Evolutionary conservation across 2,797 vertebrate genomes (phyloP).

Genomic region (Helarctos malayanus): DNA sequence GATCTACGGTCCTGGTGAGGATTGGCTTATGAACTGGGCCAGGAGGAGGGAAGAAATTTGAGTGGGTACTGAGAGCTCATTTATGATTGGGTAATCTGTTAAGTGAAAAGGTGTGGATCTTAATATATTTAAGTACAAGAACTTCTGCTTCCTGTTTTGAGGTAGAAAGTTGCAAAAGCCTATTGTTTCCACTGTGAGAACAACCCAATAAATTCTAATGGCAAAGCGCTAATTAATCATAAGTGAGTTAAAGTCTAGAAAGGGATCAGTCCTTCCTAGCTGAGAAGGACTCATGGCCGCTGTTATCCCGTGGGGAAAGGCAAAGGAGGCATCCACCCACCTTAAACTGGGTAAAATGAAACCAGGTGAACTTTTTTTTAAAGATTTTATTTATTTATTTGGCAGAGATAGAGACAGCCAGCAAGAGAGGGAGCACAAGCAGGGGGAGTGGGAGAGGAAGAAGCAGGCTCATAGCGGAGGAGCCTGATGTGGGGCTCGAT

Average conservation of each 20-base stretch:
- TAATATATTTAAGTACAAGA: constrained; percentile 9
- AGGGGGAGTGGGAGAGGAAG: no score
- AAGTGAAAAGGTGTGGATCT: not conserved
- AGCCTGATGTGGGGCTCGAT: no score
- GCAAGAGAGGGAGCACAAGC: no score
- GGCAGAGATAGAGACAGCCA: no score
- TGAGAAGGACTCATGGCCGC: not conserved
- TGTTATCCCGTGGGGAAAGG: not conserved
- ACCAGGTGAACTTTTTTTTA: not conserved
- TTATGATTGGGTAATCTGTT: constrained; percentile 20
- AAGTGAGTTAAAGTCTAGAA: constrained; percentile 19
- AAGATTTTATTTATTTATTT: no score
- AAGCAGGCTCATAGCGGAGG: no score
- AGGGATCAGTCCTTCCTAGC: not conserved
- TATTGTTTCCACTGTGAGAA: not conserved
- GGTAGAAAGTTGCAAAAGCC: constrained; percentile 25
- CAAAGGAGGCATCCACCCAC: not conserved
- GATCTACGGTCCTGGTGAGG: not conserved
- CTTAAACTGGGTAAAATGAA: not conserved
- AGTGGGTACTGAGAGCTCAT: not conserved
- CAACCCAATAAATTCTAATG: not conserved
- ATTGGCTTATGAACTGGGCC: not conserved
- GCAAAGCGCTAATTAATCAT: not conserved
- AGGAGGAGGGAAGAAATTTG: not conserved
- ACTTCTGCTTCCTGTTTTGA: constrained; percentile 24